These are phyloP conservation scores for Parotocinclus haroldoi DNA, from an alignment of 2,797 vertebrate species.

Conservation along the genomic window DNA sequence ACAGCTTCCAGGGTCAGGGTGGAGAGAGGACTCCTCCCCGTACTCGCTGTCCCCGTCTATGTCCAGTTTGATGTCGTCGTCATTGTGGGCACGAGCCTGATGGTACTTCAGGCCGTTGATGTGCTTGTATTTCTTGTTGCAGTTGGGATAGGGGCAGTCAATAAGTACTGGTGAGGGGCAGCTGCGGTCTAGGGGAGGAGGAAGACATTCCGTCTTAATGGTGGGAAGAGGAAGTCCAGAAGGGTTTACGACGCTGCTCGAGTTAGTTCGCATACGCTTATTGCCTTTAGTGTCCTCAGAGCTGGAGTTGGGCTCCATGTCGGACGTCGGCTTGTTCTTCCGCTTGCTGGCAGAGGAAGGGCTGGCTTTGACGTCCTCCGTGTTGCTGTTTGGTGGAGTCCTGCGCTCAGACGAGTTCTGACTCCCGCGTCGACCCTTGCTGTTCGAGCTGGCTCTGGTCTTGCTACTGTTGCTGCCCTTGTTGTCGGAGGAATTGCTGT, in stretches of 20 bases:
- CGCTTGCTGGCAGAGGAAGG: constrained; percentile 90
- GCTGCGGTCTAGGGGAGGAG: constrained; percentile 82
- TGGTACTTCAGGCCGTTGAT: constrained; percentile 98
- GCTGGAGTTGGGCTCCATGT: constrained; percentile 97
- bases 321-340: constrained; percentile 91
- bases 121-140: constrained; percentile 99
- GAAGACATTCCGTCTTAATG: constrained; percentile 81
- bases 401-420: constrained; percentile 94
- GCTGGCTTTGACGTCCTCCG: constrained; percentile 92
- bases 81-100: constrained; percentile 95
- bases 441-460: constrained; percentile 90
- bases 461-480: constrained; percentile 88
- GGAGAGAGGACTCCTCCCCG: constrained; percentile 87
- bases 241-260: constrained; percentile 76
- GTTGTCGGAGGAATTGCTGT: constrained; percentile 82
- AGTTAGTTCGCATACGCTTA: constrained; percentile 96
- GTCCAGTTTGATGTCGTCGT: constrained; percentile 91
- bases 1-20: constrained; percentile 85
- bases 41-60: constrained; percentile 92
- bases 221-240: constrained; percentile 74
- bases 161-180: constrained; percentile 95
- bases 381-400: constrained; percentile 80
- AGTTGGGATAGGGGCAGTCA: constrained; percentile 97
- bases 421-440: constrained; percentile 95
- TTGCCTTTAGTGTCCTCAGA: constrained; percentile 98